Percentiles rank a stretch among this genome's conserved stretches.
These are phyloP conservation scores for Asbolus verrucosus DNA, from an alignment of 1,140 invertebrate species.

Conservation along the genomic window DNA sequence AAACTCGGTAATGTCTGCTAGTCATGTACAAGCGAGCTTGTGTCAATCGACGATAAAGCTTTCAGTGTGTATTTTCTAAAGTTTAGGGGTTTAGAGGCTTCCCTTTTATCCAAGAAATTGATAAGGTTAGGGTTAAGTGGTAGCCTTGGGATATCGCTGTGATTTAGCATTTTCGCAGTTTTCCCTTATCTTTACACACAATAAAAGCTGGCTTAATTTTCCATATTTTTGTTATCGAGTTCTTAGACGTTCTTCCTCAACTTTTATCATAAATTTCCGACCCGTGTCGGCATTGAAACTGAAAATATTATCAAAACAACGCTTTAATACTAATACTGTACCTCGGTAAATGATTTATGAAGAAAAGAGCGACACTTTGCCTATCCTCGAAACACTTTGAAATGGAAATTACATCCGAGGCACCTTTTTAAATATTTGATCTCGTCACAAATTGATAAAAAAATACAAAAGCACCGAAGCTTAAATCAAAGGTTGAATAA, in stretches of 20 bases:
- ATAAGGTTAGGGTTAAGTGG: too few relatives aligned
- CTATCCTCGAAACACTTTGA: background rate
- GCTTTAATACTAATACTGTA: constrained; percentile 14
- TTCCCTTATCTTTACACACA: background rate
- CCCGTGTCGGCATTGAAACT: background rate
- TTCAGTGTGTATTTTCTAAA: too few relatives aligned
- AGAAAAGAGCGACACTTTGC: constrained; percentile 20
- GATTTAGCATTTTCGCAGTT: too few relatives aligned
- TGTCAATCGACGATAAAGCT: too few relatives aligned
- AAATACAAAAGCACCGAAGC: constrained; percentile 10
- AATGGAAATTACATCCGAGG: constrained; percentile 20
- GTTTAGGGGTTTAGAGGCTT: too few relatives aligned
- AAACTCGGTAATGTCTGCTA: too few relatives aligned
- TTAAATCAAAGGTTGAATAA: too few relatives aligned
- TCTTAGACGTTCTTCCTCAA: too few relatives aligned
- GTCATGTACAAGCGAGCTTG: too few relatives aligned
- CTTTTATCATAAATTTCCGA: background rate
- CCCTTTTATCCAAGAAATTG: too few relatives aligned
- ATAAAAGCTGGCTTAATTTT: background rate
- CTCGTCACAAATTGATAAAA: background rate
- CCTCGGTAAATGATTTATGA: constrained; percentile 30
- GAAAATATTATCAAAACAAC: constrained; percentile 23
- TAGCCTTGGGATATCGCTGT: too few relatives aligned
- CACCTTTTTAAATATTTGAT: constrained; percentile 29
- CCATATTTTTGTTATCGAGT: background rate